Evolutionary conservation across 2,888 invertebrate genomes (phyloP), one percentile per base, ranked within the genome.

Genomic region (Coleophora deauratella): DNA sequence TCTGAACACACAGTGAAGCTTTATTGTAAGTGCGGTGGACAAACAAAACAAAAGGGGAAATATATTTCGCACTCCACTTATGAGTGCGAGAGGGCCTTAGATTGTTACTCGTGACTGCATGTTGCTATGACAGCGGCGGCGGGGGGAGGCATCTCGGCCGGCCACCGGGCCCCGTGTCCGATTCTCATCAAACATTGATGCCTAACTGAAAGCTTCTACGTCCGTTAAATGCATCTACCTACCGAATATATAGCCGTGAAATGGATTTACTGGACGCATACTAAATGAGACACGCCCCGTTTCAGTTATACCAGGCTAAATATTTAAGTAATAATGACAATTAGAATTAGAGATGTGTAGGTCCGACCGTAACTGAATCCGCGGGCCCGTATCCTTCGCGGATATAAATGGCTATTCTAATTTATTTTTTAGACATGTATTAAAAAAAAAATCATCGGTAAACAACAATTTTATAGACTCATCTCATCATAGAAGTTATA

Each of bases 161-260:
- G 40, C 27, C 27, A 10, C 3, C 13, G 31, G 54, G 48, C 56
- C 51, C 56, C 51, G 41, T 62, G 79, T 74, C 77, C 77, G 74
- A 72, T 64, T 57, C 73, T 73, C 77, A 81, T 84, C 75, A 76
- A 82, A 79, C 78, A 82, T 82, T 81, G 73, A 82, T 62, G 62
- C 46, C 44, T 53, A 60, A 60, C 66, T 74, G 68, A 78, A 73
- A 77, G 73, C 76, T 59, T 68, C 59, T 54, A 57, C 54, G 49
- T 56, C 58, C 50, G 40, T 35, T 52, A 51, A 49, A 45, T 47
- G 47, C 46, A 46, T 43, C 43, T 50, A 54, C 48, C 44, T 57
- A 64, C 45, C 43, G 49, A 50, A 43, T 43, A 42, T 50, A 59
- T 51, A 53, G 52, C 38, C 15, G 34, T 51, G 54, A 54, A 21